phyloP scores from a whole-genome alignment of 2,113 vertebrate genomes.

The Chrysochloris asiatica region DNA sequence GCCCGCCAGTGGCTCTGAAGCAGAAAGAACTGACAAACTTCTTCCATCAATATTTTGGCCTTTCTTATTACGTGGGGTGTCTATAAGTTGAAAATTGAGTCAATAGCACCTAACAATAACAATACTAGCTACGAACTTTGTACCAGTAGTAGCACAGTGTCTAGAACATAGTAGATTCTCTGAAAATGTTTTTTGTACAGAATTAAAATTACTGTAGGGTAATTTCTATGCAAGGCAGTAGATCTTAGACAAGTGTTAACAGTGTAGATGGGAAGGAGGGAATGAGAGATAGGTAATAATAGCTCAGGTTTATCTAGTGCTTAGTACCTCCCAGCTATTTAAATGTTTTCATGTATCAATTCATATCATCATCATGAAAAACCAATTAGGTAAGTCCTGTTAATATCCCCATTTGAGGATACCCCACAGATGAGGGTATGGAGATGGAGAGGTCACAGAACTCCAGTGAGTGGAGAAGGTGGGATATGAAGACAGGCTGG shows the following conservation, averaged over 20 bases:
- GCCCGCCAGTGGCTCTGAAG: not conserved
- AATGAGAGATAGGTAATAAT: fast-evolving
- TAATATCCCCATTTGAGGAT: not conserved
- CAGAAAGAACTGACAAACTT: not conserved
- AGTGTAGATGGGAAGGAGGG: not conserved
- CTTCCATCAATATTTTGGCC: no score
- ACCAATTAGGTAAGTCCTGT: not conserved
- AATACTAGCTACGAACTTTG: not conserved
- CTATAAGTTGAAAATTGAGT: not conserved
- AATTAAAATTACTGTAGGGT: not conserved
- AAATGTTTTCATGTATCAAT: no score
- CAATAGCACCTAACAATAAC: not conserved
- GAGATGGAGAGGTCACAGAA: no score
- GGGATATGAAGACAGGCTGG: no score
- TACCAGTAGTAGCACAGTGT: no score
- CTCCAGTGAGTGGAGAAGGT: not conserved
- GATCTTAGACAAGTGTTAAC: no score
- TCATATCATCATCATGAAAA: no score
- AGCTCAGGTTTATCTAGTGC: not conserved
- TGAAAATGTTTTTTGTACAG: not conserved
- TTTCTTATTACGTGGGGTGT: not conserved
- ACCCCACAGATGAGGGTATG: fast-evolving
- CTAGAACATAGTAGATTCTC: not conserved
- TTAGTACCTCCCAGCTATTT: not conserved
- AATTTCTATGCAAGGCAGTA: not conserved